Evolutionary conservation across 1,140 invertebrate species (phyloP).

Genomic region (Portunus trituberculatus): DNA sequence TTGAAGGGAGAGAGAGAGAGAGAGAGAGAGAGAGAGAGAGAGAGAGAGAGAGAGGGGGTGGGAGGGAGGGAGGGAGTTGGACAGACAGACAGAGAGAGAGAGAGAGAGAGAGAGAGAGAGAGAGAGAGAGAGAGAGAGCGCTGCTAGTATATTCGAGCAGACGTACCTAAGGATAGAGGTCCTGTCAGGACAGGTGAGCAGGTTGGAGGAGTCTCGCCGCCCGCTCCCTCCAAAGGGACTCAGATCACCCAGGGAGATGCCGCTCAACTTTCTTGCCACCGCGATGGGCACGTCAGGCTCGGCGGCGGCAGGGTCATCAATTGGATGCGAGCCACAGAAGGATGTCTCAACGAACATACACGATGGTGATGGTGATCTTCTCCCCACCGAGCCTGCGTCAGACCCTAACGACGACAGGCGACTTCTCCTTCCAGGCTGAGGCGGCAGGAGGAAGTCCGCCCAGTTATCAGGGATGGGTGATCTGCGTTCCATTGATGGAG

Average conservation of each 20-base stretch:
- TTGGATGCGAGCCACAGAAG: constrained; percentile 77
- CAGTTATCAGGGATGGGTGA: constrained; percentile 78
- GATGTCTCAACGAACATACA: constrained; percentile 77
- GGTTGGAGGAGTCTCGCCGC: constrained; percentile 59
- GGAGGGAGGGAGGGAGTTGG: background rate
- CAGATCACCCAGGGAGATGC: constrained; percentile 76
- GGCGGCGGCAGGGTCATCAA: constrained; percentile 75
- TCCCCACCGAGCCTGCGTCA: constrained; percentile 75
- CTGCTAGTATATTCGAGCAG: background rate
- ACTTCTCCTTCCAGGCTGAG: constrained; percentile 75
- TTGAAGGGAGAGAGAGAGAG: constrained; percentile 3
- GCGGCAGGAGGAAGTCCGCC: constrained; percentile 76
- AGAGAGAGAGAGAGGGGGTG: constrained; percentile 25
- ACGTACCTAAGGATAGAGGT: constrained; percentile 76
- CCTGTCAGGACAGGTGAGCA: constrained; percentile 67
- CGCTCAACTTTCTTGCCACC: constrained; percentile 76
- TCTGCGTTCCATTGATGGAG: constrained; percentile 62
- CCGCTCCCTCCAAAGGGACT: constrained; percentile 65
- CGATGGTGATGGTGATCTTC: constrained; percentile 76
- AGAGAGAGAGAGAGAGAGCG: too few species aligned
- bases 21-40: constrained; percentile 31
- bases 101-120: background rate
- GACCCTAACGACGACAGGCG: constrained; percentile 77
- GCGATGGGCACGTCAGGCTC: constrained; percentile 77
- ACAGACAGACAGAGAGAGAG: constrained; percentile 29